Conservation (phyloP, 1,140 invertebrate genomes). For the Drosophila teissieri region DNA sequence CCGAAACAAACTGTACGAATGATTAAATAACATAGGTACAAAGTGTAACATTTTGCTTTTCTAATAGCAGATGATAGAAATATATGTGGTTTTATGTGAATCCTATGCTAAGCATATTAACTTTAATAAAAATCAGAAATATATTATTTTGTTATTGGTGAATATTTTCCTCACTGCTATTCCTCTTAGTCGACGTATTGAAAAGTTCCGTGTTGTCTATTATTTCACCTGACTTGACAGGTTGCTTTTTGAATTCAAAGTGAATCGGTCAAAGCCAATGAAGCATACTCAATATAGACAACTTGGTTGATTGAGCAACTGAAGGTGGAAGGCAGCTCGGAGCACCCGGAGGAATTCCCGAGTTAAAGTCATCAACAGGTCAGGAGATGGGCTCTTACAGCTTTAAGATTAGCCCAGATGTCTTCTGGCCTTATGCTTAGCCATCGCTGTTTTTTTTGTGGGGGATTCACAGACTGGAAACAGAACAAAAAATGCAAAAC, state of each 20-base stretch:
- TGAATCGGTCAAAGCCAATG: conserved; percentile 44
- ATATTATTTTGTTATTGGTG: neutral
- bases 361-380: conserved; percentile 49
- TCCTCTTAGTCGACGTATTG: neutral
- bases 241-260: conserved; percentile 18
- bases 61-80: no score
- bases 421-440: conserved; percentile 14
- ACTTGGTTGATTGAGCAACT: conserved; percentile 44
- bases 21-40: no score
- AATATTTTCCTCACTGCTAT: neutral
- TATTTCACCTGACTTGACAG: conserved; percentile 17
- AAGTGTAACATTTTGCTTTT: no score
- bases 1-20: no score
- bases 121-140: neutral
- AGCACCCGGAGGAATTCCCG: conserved; percentile 11
- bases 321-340: neutral
- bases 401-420: conserved; percentile 50
- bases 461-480: neutral
- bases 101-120: neutral
- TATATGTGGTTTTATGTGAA: neutral
- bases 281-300: conserved; percentile 40
- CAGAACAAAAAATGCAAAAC: conserved; percentile 16
- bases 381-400: conserved; percentile 25
- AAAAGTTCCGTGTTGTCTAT: conserved; percentile 2
- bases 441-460: neutral